Conservation (phyloP, 1,140 invertebrate species). For the Magallana gigas region DNA sequence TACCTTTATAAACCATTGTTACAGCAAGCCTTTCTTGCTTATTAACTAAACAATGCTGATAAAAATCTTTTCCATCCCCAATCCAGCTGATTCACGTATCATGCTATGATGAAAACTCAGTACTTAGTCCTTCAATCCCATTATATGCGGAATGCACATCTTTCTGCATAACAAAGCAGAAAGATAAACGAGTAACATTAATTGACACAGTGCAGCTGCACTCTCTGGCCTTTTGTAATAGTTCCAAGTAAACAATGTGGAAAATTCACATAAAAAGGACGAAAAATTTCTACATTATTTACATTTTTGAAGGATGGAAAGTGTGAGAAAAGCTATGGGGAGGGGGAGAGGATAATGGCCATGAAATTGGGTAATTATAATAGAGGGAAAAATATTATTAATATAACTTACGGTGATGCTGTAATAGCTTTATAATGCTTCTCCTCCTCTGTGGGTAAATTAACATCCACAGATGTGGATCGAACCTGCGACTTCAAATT, state of each 20-base stretch:
- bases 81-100: neutral
- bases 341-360: neutral
- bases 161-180: slow-evolving; percentile 28
- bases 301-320: too few relatives aligned
- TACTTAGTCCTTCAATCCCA: neutral
- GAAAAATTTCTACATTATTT: too few relatives aligned
- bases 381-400: neutral
- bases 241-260: neutral
- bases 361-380: too few relatives aligned
- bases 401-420: slow-evolving; percentile 13
- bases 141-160: slow-evolving; percentile 13
- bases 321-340: neutral
- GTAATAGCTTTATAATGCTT: slow-evolving; percentile 87
- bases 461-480: slow-evolving; percentile 94
- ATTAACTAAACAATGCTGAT: neutral
- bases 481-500: slow-evolving; percentile 76
- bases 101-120: neutral
- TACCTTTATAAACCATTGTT: neutral
- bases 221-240: neutral
- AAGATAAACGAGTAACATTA: neutral
- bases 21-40: slow-evolving; percentile 5
- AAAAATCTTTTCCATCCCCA: neutral
- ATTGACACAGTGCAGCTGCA: slow-evolving; percentile 29
- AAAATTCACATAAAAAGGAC: neutral
- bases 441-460: slow-evolving; percentile 91